phyloP scores from a whole-genome alignment of 2,888 invertebrate species.

The Apeira syringaria region DNA sequence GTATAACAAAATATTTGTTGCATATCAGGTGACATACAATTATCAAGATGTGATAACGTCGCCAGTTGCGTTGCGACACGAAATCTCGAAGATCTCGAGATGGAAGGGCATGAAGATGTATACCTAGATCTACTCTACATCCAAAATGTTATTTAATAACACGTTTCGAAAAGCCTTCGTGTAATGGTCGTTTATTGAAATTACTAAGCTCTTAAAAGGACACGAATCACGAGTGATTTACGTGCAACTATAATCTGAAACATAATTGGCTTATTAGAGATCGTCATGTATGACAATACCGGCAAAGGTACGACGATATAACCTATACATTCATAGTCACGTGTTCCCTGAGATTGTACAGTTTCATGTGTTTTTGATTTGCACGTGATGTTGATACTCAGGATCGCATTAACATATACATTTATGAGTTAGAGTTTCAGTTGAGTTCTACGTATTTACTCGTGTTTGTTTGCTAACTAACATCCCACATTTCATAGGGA shows the following conservation, averaged over 20 bases:
- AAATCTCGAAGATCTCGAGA: slow-evolving; percentile 1
- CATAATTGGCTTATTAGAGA: slow-evolving; percentile 14
- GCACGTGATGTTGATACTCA: slow-evolving; percentile 3
- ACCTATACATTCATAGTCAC: slow-evolving; percentile 4
- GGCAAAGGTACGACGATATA: background rate
- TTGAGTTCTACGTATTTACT: no score
- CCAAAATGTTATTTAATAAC: no score
- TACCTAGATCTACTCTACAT: no score
- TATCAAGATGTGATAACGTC: slow-evolving; percentile 9
- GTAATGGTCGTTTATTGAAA: background rate
- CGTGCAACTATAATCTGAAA: background rate
- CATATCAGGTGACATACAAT: slow-evolving; percentile 18
- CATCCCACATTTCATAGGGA: no score
- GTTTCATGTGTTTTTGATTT: slow-evolving; percentile 12
- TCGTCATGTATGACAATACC: slow-evolving; percentile 1
- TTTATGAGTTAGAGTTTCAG: no score
- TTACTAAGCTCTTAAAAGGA: background rate
- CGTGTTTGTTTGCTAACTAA: no score
- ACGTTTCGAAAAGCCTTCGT: no score
- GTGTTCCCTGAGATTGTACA: background rate
- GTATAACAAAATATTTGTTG: slow-evolving; percentile 8
- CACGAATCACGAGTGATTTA: background rate
- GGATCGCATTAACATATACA: background rate
- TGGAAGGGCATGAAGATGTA: background rate
- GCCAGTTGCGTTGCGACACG: background rate